A percentile compares a stretch with the other conserved stretches of the same genome.
These are phyloP conservation scores for Danio tinwini DNA, from an alignment of 2,797 vertebrate genomes.

Conservation along the genomic window DNA sequence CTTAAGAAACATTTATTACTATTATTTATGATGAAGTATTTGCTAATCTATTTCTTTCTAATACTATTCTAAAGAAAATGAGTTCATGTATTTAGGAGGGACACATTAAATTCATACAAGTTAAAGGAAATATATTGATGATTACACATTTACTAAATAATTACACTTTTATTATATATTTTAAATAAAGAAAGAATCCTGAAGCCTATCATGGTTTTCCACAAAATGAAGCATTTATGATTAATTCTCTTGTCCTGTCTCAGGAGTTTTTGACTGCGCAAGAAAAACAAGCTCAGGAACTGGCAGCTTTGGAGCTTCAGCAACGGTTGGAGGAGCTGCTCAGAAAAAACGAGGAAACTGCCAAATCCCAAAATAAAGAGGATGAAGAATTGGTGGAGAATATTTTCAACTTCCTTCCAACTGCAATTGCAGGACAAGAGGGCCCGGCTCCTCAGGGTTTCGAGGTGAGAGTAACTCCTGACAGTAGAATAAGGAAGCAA, in stretches of 20 bases:
- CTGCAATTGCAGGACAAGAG: constrained; percentile 72
- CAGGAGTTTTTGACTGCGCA: constrained; percentile 67
- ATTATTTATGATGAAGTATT: not conserved
- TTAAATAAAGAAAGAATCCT: no score
- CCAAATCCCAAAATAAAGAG: constrained; percentile 63
- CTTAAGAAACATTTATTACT: no score
- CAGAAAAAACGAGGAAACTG: constrained; percentile 37
- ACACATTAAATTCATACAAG: not conserved
- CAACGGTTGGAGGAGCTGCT: constrained; percentile 64
- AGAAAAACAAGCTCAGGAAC: constrained; percentile 57
- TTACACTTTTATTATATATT: no score
- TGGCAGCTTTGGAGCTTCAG: constrained; percentile 61
- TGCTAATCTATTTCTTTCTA: not conserved
- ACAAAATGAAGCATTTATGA: constrained; percentile 1
- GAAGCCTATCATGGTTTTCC: not conserved
- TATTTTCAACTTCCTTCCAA: constrained; percentile 77
- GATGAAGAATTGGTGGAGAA: constrained; percentile 80
- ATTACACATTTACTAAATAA: no score
- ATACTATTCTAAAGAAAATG: not conserved
- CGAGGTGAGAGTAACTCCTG: constrained; percentile 72
- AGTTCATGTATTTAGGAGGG: not conserved
- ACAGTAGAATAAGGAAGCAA: constrained; percentile 3
- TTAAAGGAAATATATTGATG: no score
- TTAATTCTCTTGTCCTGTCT: constrained; percentile 10
- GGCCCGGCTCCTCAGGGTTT: constrained; percentile 67